These are phyloP conservation scores for Darevskia nairensis DNA, from an alignment of 2,797 vertebrate species.

Conservation along the genomic window DNA sequence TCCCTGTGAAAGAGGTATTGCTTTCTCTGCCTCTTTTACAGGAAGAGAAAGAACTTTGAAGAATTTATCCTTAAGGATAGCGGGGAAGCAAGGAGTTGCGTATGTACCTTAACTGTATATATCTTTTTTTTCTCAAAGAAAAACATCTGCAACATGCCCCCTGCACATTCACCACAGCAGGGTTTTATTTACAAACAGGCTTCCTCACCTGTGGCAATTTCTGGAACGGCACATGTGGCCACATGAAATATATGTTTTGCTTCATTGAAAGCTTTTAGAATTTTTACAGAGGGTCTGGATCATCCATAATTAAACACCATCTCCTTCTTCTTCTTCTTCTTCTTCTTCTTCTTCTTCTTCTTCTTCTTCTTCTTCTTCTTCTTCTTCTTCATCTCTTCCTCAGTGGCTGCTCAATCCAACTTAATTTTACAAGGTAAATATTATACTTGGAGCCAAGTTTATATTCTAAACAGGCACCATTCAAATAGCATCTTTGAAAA, in stretches of 20 bases:
- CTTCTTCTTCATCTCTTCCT: not conserved
- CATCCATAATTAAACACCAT: conserved; percentile 3
- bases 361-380: not conserved
- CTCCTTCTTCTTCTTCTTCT: not conserved
- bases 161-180: too few relatives aligned
- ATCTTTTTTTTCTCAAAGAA: too few relatives aligned
- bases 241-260: not conserved
- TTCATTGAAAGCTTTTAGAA: not conserved
- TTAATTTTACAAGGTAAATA: conserved; percentile 30
- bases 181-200: too few relatives aligned
- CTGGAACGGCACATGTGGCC: not conserved
- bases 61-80: too few relatives aligned
- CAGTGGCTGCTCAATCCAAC: not conserved
- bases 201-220: too few relatives aligned
- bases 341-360: not conserved
- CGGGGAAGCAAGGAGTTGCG: too few relatives aligned
- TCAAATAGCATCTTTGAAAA: conserved; percentile 3
- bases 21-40: too few relatives aligned
- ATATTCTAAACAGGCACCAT: conserved; percentile 17
- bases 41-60: too few relatives aligned
- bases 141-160: too few relatives aligned
- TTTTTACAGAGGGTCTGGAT: not conserved
- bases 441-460: conserved; percentile 7
- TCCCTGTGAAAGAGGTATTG: too few relatives aligned
- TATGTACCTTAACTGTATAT: too few relatives aligned